A percentile compares a stretch with the other conserved stretches of the same genome.
These are phyloP conservation scores for Pongo abelii DNA, from an alignment of 2,113 vertebrate species.

Conservation along the genomic window DNA sequence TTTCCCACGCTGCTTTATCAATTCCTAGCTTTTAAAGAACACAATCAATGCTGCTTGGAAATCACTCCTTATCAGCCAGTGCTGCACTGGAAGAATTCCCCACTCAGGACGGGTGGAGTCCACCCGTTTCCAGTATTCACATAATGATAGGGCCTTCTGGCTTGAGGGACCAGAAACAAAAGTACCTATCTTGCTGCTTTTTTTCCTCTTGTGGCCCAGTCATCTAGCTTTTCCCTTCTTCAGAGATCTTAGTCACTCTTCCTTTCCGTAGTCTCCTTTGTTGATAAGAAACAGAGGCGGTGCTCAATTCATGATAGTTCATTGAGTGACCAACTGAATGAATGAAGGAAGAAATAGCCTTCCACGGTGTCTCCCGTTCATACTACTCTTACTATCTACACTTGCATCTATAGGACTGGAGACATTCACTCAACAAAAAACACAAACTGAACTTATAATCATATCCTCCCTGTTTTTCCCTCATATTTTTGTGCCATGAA, in stretches of 20 bases:
- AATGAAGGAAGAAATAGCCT: too few relatives aligned
- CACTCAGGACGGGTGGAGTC: neutral
- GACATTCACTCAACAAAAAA: neutral
- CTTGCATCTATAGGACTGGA: neutral
- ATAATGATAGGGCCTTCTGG: too few relatives aligned
- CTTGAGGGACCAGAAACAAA: too few relatives aligned
- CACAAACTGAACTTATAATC: neutral
- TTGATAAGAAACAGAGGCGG: neutral
- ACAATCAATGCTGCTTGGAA: neutral
- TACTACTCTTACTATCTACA: neutral
- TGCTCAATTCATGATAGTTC: neutral
- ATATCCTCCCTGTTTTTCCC: neutral
- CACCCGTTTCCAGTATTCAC: too few relatives aligned
- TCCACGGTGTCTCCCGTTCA: neutral
- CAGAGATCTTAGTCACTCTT: neutral
- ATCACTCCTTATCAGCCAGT: neutral
- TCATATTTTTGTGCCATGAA: neutral
- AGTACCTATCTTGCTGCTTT: neutral
- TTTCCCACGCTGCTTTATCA: rapidly evolving
- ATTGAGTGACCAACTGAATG: too few relatives aligned
- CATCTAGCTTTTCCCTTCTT: neutral
- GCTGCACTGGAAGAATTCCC: neutral
- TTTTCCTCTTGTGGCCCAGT: neutral
- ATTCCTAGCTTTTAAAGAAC: neutral
- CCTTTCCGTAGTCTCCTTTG: neutral